Evolutionary conservation across 2,797 vertebrate species (phyloP).

Genomic region (Hozukius guyotensis): DNA sequence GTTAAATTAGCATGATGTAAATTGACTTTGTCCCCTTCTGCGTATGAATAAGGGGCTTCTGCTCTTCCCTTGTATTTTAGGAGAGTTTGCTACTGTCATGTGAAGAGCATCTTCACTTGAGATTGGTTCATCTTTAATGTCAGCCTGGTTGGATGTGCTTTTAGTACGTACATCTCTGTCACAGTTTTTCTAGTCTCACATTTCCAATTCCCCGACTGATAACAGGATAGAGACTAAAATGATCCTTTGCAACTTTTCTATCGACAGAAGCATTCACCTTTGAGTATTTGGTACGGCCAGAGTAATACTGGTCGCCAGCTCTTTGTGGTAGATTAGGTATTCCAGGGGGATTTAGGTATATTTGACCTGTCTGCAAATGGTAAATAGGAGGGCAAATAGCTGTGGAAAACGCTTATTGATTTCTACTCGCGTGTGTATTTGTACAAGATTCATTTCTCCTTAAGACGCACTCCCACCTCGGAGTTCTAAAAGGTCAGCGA

Average conservation of each 20-base stretch:
- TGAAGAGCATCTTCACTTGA: neutral
- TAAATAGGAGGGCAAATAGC: conserved; percentile 48
- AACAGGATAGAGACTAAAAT: neutral
- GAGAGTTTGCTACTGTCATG: conserved; percentile 12
- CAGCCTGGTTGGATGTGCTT: neutral
- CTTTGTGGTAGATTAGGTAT: conserved; percentile 25
- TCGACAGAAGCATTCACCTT: conserved; percentile 7
- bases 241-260: neutral
- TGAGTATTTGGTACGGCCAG: neutral
- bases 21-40: conserved; percentile 7
- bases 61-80: conserved; percentile 1
- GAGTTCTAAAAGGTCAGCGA: conserved; percentile 69
- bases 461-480: conserved; percentile 46
- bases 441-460: conserved; percentile 68
- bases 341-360: conserved; percentile 50
- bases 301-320: neutral
- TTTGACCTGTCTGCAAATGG: conserved; percentile 61
- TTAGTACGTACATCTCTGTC: neutral
- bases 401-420: conserved; percentile 74
- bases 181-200: neutral
- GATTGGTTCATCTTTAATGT: conserved; percentile 11
- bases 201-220: neutral
- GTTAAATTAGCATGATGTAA: conserved; percentile 48
- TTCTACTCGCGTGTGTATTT: conserved; percentile 63
- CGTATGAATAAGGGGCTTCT: conserved; percentile 45